Percentiles rank a stretch among this genome's conserved stretches.
Evolutionary conservation across 2,888 invertebrate genomes (phyloP).

Genomic region (Aromia moschata): DNA sequence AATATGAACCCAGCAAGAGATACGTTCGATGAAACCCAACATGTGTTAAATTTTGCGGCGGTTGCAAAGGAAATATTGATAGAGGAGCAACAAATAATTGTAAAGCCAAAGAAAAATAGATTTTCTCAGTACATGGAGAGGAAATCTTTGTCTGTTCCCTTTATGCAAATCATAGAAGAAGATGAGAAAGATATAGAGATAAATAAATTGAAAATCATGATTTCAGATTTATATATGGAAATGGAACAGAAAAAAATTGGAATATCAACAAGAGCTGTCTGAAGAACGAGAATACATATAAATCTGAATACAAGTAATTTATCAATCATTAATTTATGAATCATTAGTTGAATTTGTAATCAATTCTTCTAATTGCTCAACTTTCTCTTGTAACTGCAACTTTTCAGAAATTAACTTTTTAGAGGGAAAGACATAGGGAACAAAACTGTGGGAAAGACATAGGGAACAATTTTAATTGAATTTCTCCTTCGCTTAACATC

Average conservation of each 20-base stretch:
- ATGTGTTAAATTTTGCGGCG: slow-evolving; percentile 85
- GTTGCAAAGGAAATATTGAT: slow-evolving; percentile 71
- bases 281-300: slow-evolving; percentile 20
- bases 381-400: no score
- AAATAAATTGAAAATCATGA: slow-evolving; percentile 6
- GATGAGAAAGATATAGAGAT: slow-evolving; percentile 14
- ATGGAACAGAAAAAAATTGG: slow-evolving; percentile 16
- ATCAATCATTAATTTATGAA: no score
- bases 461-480: no score
- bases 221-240: slow-evolving; percentile 25
- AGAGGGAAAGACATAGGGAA: no score
- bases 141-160: no score
- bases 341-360: background rate
- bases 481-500: no score
- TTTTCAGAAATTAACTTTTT: no score
- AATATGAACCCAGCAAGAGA: slow-evolving; percentile 81
- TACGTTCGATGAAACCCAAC: slow-evolving; percentile 83
- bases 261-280: slow-evolving; percentile 15
- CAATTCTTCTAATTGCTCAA: background rate
- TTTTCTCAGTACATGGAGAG: slow-evolving; percentile 27
- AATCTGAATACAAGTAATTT: slow-evolving; percentile 1
- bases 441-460: no score
- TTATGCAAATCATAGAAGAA: no score
- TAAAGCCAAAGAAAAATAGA: slow-evolving; percentile 26
- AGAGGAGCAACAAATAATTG: slow-evolving; percentile 26